A percentile compares a stretch with the other conserved stretches of the same genome.
These are phyloP conservation scores for Arenicola marina DNA, from an alignment of 2,888 invertebrate species.

Conservation along the genomic window DNA sequence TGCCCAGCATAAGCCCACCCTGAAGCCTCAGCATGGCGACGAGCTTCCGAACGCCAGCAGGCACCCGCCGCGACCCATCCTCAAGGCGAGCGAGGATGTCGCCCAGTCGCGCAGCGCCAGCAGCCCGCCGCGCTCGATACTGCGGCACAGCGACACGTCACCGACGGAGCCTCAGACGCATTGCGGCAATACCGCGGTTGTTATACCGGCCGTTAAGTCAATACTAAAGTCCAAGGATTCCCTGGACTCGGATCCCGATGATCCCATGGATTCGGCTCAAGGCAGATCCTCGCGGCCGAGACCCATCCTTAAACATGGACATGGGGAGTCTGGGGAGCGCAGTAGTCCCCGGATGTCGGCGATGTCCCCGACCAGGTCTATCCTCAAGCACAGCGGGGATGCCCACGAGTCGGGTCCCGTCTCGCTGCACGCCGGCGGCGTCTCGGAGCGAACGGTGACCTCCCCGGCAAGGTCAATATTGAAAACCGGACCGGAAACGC, in stretches of 20 bases:
- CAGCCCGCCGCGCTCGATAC: constrained; percentile 13
- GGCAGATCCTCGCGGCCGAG: too few species aligned
- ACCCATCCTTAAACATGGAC: constrained; percentile 12
- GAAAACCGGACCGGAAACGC: too few species aligned
- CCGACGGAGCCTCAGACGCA: not conserved
- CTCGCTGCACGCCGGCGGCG: too few species aligned
- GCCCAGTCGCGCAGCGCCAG: not conserved
- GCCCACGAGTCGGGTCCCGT: too few species aligned
- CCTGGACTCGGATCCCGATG: constrained; percentile 6
- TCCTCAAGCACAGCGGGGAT: constrained; percentile 2
- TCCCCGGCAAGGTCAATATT: too few species aligned
- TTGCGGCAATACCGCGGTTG: not conserved
- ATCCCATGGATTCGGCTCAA: not conserved
- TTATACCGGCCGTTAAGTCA: not conserved
- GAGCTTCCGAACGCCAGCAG: not conserved
- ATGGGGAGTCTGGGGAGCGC: not conserved
- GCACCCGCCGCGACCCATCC: not conserved
- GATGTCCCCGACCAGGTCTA: constrained; percentile 1
- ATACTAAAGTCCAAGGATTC: constrained; percentile 17
- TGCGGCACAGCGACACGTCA: constrained; percentile 9
- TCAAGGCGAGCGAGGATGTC: not conserved
- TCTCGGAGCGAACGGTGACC: too few species aligned
- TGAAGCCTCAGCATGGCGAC: not conserved
- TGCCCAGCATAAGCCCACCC: not conserved
- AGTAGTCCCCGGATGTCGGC: not conserved